phyloP scores from a whole-genome alignment of 2,888 invertebrate genomes.

The Perizoma affinitatum region DNA sequence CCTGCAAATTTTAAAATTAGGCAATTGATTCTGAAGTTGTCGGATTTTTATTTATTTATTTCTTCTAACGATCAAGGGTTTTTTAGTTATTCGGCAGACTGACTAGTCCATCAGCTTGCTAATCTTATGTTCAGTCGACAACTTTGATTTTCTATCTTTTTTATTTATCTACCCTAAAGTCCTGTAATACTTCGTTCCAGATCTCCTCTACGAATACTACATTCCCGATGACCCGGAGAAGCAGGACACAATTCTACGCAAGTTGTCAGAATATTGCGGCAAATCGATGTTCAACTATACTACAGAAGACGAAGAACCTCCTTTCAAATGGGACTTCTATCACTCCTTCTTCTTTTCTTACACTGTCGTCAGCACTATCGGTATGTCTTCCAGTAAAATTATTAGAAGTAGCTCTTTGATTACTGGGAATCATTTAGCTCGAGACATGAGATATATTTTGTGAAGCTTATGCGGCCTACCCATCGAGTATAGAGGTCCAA shows the following conservation, averaged over 20 bases:
- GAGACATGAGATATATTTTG: too few species aligned
- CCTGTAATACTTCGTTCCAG: constrained; percentile 76
- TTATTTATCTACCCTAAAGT: not conserved
- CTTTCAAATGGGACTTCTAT: constrained; percentile 93
- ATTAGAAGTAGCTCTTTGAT: not conserved
- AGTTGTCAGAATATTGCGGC: constrained; percentile 89
- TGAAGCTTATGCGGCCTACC: too few species aligned
- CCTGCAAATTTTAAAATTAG: too few species aligned
- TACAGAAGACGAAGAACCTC: constrained; percentile 84
- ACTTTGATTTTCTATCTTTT: too few species aligned
- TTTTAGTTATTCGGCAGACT: too few species aligned
- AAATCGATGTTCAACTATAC: constrained; percentile 88
- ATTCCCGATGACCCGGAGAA: constrained; percentile 79
- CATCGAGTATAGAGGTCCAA: too few species aligned
- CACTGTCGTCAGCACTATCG: constrained; percentile 95
- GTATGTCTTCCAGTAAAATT: constrained; percentile 71
- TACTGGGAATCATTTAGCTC: too few species aligned
- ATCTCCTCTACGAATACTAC: constrained; percentile 84
- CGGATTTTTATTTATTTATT: too few species aligned
- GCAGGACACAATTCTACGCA: constrained; percentile 84
- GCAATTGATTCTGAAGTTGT: too few species aligned
- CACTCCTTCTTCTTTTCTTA: constrained; percentile 96
- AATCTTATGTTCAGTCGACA: too few species aligned
- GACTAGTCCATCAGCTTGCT: too few species aligned
- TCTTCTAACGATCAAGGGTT: too few species aligned